Evolutionary conservation across 2,113 vertebrate species (phyloP), one percentile per base, ranked within the genome.

Genomic region (Gymnocephalus cernua): DNA sequence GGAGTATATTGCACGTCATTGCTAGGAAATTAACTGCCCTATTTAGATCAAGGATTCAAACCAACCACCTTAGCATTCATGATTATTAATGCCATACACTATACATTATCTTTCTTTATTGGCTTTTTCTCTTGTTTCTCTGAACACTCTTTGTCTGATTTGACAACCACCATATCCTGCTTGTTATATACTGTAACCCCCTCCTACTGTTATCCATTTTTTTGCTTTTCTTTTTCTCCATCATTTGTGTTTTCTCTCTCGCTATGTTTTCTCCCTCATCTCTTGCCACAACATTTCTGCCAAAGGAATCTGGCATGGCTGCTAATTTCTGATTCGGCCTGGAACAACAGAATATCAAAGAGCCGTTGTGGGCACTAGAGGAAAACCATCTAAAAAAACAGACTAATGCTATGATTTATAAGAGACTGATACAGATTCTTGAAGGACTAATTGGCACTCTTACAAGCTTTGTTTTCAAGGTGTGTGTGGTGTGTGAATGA

Each of bases 291-390:
- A 72, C 62, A 64, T 68, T 76, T 62, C 71, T 87, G 83, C 85
- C 80, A 88, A 85, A 76, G 58, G 78, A 84, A 83, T 87, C 71
- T 86, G 89, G 85, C 87, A 73, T 57, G 59, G 66, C 54, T 73
- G 72, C 85, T 93, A 69, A 94, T 93, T 92, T 93, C 62, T 85
- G 82, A 92, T 86, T 82, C 47, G 62, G 81, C 32, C 70, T n/a
- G 72, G 74, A 88, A 72, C 83, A 79, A 87, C 50, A 77, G 65
- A 88, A 90, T 76, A 89, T 93, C 79, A 91, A 92, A 94, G 84
- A 72, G 50, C 13, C n/a, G 44, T 62, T 85, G 83, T 84, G 56
- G 51, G 59, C 74, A 15, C 80, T 57, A 19, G 65, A 61, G 80
- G 86, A 70, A 89, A 77, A 66, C 72, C 77, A 38, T 73, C 80